phyloP scores from a whole-genome alignment of 1,140 invertebrate species.

The Megalopta genalis region DNA sequence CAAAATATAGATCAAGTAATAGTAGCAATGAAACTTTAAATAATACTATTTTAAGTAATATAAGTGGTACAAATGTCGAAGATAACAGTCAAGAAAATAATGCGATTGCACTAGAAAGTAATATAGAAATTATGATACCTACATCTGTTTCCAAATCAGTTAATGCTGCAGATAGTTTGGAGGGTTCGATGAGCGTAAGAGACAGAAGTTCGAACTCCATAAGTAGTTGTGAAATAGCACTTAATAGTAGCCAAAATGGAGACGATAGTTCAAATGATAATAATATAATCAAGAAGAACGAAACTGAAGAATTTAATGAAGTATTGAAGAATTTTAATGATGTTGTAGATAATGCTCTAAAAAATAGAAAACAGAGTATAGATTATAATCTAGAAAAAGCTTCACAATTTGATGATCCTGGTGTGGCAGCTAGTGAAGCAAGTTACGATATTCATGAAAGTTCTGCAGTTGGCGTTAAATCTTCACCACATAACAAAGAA shows the following conservation, averaged over 20 bases:
- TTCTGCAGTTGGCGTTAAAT: background rate
- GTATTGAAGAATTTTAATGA: slow-evolving; percentile 36
- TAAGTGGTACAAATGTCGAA: slow-evolving; percentile 20
- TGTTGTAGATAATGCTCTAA: slow-evolving; percentile 33
- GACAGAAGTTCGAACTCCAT: slow-evolving; percentile 78
- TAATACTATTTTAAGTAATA: slow-evolving; percentile 63
- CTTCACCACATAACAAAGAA: slow-evolving; percentile 32
- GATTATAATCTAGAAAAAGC: slow-evolving; percentile 19
- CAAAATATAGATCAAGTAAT: slow-evolving; percentile 65
- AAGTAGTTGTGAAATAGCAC: slow-evolving; percentile 79
- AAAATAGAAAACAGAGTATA: slow-evolving; percentile 33
- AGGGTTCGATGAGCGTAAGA: slow-evolving; percentile 60
- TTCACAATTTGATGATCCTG: slow-evolving; percentile 24
- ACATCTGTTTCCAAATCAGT: slow-evolving; percentile 74
- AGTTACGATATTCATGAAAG: slow-evolving; percentile 26
- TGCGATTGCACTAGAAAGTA: slow-evolving; percentile 58
- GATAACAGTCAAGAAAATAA: slow-evolving; percentile 11
- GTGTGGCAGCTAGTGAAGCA: slow-evolving; percentile 11
- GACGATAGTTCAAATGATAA: slow-evolving; percentile 71
- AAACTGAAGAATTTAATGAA: slow-evolving; percentile 45
- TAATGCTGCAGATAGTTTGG: slow-evolving; percentile 57
- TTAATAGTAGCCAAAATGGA: slow-evolving; percentile 73
- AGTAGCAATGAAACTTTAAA: slow-evolving; percentile 73
- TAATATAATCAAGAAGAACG: slow-evolving; percentile 58
- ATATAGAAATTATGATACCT: slow-evolving; percentile 77